Evolutionary conservation across 2,113 vertebrate species (phyloP).

Genomic region (Recurvirostra avosetta): DNA sequence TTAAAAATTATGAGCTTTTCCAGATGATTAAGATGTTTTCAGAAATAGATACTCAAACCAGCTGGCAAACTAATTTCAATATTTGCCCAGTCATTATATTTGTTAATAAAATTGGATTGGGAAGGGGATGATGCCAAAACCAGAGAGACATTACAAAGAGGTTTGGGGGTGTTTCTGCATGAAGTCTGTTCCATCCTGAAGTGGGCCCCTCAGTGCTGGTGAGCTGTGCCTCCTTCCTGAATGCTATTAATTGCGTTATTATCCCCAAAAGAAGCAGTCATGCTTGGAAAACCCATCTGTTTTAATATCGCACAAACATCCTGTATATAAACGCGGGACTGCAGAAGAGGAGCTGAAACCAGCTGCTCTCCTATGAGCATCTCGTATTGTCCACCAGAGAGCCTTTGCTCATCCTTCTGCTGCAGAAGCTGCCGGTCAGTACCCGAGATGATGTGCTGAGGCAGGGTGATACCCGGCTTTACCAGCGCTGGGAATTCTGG

Average conservation of each 20-base stretch:
- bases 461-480: not conserved
- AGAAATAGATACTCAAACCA: conserved; percentile 4
- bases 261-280: not conserved
- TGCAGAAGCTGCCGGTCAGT: not conserved
- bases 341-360: not conserved
- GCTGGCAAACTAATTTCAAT: not conserved
- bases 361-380: not conserved
- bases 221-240: not conserved
- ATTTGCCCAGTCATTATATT: not conserved
- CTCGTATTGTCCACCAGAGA: not conserved
- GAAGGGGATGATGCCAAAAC: not conserved
- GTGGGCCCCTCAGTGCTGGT: fast-evolving
- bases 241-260: not conserved
- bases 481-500: fast-evolving
- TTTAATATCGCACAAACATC: not conserved
- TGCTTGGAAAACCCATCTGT: conserved; percentile 28
- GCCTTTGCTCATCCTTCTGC: not conserved
- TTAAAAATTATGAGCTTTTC: conserved; percentile 35
- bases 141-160: not conserved
- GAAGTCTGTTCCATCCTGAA: not conserved
- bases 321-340: not conserved
- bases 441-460: not conserved
- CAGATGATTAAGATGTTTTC: conserved; percentile 37
- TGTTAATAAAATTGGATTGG: not conserved
- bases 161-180: not conserved